Evolutionary conservation across 2,113 vertebrate genomes (phyloP), one percentile per base, ranked within the genome.

Genomic region (Puma concolor): DNA sequence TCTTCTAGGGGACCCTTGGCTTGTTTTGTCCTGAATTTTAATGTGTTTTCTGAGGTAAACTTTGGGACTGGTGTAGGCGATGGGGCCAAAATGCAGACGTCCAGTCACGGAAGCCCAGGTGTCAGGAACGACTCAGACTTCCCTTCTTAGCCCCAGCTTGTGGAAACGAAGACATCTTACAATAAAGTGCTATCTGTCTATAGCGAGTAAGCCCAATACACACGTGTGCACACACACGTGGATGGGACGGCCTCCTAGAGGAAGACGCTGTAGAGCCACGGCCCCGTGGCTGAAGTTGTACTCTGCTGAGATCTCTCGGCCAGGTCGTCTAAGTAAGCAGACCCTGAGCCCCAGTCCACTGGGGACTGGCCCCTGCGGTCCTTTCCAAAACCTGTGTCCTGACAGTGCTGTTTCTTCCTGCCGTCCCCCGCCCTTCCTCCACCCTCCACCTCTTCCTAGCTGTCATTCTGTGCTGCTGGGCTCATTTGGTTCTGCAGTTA

Each of bases 141-240:
- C 41, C 7, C 50, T 8, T 3, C 44, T 79, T n/a, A 33, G 21
- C 36, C 13, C 27, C 27, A 63, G 23, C 31, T 66, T 38, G 12
- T 21, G 23, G 69, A 94, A 95, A 95, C 19, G 14, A 66, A 81
- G 29, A 48, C 27, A 44, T 23, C n/a, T 13, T 50, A 54, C 67
- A 8, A n/a, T 8, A 50, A 38, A 66, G 84, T n/a, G 17, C 31
- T 50, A 41, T 23, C 17, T 44, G 23, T 16, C 1, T 48, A 0
- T 2, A 6, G 36, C 77, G 17, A 72, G 52, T 4, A n/a, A 86
- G 5, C 21, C 52, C 23, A 13, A 38, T 7, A 19, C 27, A 13
- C 29, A 33, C 0, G 0, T 25, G 4, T 85, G 27, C 64, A 48
- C 50, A 17, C 0, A 3, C 11, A 3, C 0, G 2, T 14, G 4